phyloP scores from a whole-genome alignment of 2,888 invertebrate species.

The Mellilla xanthometata region DNA sequence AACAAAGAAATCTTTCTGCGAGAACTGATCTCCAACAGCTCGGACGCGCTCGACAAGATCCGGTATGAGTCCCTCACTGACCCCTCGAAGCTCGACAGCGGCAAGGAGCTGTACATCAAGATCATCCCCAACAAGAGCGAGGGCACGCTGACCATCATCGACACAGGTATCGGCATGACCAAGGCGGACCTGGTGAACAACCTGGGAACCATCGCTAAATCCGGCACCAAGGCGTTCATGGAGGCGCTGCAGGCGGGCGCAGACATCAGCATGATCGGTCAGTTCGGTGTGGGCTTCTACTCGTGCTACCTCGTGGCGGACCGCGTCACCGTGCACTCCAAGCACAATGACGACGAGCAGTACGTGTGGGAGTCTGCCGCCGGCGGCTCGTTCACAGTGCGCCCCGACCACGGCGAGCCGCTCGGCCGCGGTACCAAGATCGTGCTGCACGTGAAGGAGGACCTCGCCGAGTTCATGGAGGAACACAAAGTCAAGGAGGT shows the following conservation, averaged over 20 bases:
- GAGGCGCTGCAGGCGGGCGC: conserved; percentile 99
- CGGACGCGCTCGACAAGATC: conserved; percentile 96
- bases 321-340: conserved; percentile 95
- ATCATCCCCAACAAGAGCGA: conserved; percentile 98
- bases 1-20: conserved; percentile 99
- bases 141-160: conserved; percentile 96
- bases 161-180: conserved; percentile 99
- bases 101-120: conserved; percentile 97
- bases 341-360: conserved; percentile 99
- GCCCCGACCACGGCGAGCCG: conserved; percentile 89
- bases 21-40: conserved; percentile 99
- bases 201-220: conserved; percentile 99
- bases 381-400: conserved; percentile 98
- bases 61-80: conserved; percentile 99
- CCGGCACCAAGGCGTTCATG: conserved; percentile 99
- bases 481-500: conserved; percentile 97
- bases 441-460: conserved; percentile 96
- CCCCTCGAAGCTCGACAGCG: conserved; percentile 94
- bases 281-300: conserved; percentile 99
- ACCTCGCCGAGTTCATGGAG: conserved; percentile 96
- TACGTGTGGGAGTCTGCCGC: conserved; percentile 99
- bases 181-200: conserved; percentile 99
- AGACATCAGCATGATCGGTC: conserved; percentile 99
- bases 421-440: conserved; percentile 98
- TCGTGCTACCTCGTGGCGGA: conserved; percentile 99